These are phyloP conservation scores for Crocallis elinguaria DNA, from an alignment of 2,888 invertebrate species.

Conservation along the genomic window DNA sequence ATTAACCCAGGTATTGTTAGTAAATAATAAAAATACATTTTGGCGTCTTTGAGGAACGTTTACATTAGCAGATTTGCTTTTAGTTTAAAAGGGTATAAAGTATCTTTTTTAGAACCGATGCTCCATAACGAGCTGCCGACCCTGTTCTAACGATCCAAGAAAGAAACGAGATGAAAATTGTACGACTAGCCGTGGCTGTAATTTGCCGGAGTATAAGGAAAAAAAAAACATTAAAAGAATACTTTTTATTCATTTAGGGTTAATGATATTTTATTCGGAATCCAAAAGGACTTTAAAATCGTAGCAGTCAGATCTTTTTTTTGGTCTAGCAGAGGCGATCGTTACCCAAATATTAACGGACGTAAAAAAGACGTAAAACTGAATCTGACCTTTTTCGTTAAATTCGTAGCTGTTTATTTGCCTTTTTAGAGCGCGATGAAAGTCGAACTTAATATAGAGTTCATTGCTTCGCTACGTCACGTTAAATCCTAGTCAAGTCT, in stretches of 20 bases:
- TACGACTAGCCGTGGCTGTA: slow-evolving; percentile 35
- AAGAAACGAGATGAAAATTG: slow-evolving; percentile 37
- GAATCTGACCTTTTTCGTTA: slow-evolving; percentile 25
- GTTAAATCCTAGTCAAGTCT: slow-evolving; percentile 18
- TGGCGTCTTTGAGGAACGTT: slow-evolving; percentile 3
- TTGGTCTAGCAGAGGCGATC: slow-evolving; percentile 29
- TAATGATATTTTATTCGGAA: slow-evolving; percentile 36
- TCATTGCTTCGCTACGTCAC: slow-evolving; percentile 3
- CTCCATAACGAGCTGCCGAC: slow-evolving; percentile 22
- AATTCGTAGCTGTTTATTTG: slow-evolving; percentile 25
- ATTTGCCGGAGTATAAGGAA: slow-evolving; percentile 28
- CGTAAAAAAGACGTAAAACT: slow-evolving; percentile 41
- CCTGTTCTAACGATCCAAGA: slow-evolving; percentile 25
- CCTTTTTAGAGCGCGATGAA: slow-evolving; percentile 13
- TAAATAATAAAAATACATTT: neutral
- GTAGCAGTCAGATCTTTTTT: slow-evolving; percentile 36
- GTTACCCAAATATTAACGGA: slow-evolving; percentile 42
- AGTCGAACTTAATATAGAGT: slow-evolving; percentile 21
- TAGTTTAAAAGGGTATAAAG: slow-evolving; percentile 8
- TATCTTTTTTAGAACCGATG: slow-evolving; percentile 19
- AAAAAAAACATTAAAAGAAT: slow-evolving; percentile 31
- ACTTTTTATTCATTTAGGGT: slow-evolving; percentile 35
- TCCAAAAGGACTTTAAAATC: slow-evolving; percentile 41
- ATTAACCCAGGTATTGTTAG: neutral
- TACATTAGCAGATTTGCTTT: slow-evolving; percentile 18